Conservation (phyloP, 2,797 vertebrate species). For the Notamacropus eugenii region DNA sequence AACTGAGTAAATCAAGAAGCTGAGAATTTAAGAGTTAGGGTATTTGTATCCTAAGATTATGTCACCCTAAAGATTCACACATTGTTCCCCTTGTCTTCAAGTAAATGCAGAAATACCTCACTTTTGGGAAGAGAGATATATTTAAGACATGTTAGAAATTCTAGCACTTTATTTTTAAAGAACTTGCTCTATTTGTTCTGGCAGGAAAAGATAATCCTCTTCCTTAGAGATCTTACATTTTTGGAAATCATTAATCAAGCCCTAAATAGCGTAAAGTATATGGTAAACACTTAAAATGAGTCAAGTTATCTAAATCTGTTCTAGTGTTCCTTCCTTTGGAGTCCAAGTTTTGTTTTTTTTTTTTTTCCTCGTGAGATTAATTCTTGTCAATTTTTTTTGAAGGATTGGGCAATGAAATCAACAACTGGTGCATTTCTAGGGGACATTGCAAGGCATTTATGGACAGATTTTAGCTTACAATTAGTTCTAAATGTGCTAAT, state of each 20-base stretch:
- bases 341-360: neutral
- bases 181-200: constrained; percentile 17
- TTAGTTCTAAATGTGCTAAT: neutral
- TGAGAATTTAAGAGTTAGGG: neutral
- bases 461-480: neutral
- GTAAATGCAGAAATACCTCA: neutral
- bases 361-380: constrained; percentile 40
- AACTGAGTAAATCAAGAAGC: neutral
- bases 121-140: neutral
- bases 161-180: neutral
- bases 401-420: neutral
- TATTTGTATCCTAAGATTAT: neutral
- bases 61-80: neutral
- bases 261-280: constrained; percentile 68
- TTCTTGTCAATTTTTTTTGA: constrained; percentile 44
- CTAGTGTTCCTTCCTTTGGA: constrained; percentile 26
- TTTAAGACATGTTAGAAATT: neutral
- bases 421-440: neutral
- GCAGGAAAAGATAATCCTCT: constrained; percentile 71
- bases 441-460: neutral
- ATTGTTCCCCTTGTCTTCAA: neutral
- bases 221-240: constrained; percentile 66
- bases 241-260: constrained; percentile 73
- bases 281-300: constrained; percentile 67
- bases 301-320: constrained; percentile 65